Percentiles rank a stretch among this genome's conserved stretches.
phyloP scores from a whole-genome alignment of 2,797 vertebrate species.

The Melanotaenia parkinsoni region DNA sequence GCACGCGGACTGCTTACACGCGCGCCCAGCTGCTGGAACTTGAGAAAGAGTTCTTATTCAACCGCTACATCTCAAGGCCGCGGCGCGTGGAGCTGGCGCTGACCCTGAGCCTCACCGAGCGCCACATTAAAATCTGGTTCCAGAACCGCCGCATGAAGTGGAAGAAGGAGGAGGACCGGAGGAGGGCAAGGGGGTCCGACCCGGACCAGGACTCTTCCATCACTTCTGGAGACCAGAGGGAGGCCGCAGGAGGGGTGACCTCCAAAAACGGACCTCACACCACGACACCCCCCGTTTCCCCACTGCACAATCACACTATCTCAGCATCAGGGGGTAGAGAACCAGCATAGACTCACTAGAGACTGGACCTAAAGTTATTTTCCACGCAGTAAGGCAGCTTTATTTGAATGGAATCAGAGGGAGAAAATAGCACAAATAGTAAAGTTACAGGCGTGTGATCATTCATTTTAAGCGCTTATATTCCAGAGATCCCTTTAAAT shows the following conservation, averaged over 20 bases:
- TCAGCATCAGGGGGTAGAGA: conserved; percentile 61
- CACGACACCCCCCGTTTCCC: conserved; percentile 74
- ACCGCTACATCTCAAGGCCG: conserved; percentile 97
- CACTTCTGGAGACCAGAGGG: conserved; percentile 89
- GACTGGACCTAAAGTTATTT: not conserved
- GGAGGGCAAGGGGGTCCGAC: conserved; percentile 80
- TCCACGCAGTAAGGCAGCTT: not conserved
- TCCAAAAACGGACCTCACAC: conserved; percentile 60
- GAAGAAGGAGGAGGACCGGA: conserved; percentile 98
- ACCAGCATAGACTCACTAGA: conserved; percentile 73
- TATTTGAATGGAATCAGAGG: not conserved
- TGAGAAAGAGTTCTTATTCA: conserved; percentile 98
- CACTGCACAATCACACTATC: conserved; percentile 63
- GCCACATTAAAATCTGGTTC: conserved; percentile 99
- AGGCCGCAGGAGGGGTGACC: conserved; percentile 63
- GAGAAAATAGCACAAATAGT: not conserved
- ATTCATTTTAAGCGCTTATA: conserved; percentile 3
- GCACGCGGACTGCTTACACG: conserved; percentile 96
- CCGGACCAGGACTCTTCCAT: conserved; percentile 94
- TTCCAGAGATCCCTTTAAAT: not conserved
- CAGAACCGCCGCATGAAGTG: conserved; percentile 97
- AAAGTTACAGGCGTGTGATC: too few relatives aligned
- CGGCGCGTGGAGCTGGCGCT: conserved; percentile 95
- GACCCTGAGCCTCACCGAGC: conserved; percentile 95
- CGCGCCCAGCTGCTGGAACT: conserved; percentile 95